Conservation (phyloP, 92 coral and sea anemone genomes). For the Pocillopora grandis region DNA sequence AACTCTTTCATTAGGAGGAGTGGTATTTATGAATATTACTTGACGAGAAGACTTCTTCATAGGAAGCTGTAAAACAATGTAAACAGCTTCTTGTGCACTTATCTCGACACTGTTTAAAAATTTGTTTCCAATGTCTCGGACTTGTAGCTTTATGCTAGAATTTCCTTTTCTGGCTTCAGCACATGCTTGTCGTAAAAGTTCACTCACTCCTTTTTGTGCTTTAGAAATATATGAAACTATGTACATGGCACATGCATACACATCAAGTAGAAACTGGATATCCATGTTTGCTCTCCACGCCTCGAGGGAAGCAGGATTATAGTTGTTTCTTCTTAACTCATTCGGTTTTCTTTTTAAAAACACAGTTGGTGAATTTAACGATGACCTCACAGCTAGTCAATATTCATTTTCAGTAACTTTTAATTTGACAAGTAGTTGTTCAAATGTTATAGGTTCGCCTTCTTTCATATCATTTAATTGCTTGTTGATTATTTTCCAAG, state of each 20-base stretch:
- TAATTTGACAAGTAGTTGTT: slow-evolving; percentile 46
- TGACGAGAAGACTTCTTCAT: slow-evolving; percentile 52
- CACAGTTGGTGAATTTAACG: slow-evolving; percentile 47
- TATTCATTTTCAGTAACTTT: slow-evolving; percentile 45
- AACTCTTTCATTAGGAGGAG: background rate
- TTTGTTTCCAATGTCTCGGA: too few relatives aligned
- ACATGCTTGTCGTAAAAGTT: too few relatives aligned
- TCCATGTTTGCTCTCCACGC: slow-evolving; percentile 83
- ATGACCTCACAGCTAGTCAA: slow-evolving; percentile 59
- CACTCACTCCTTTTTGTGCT: too few relatives aligned
- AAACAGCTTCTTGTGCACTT: too few relatives aligned
- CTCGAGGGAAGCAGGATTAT: slow-evolving; percentile 14
- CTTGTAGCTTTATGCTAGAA: too few relatives aligned
- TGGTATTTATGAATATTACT: slow-evolving; percentile 53
- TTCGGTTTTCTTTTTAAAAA: slow-evolving; percentile 63
- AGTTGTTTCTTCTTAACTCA: slow-evolving; percentile 51
- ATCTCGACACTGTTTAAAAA: too few relatives aligned
- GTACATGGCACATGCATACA: slow-evolving; percentile 69
- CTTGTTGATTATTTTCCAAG: slow-evolving; percentile 53
- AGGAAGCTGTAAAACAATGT: slow-evolving; percentile 36
- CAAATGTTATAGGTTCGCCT: slow-evolving; percentile 60
- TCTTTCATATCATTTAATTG: slow-evolving; percentile 38
- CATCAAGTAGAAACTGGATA: slow-evolving; percentile 69
- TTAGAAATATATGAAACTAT: slow-evolving; percentile 33
- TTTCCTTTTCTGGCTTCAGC: too few relatives aligned